Evolutionary conservation across 2,113 vertebrate species (phyloP).

Genomic region (Ageneiosus marmoratus): DNA sequence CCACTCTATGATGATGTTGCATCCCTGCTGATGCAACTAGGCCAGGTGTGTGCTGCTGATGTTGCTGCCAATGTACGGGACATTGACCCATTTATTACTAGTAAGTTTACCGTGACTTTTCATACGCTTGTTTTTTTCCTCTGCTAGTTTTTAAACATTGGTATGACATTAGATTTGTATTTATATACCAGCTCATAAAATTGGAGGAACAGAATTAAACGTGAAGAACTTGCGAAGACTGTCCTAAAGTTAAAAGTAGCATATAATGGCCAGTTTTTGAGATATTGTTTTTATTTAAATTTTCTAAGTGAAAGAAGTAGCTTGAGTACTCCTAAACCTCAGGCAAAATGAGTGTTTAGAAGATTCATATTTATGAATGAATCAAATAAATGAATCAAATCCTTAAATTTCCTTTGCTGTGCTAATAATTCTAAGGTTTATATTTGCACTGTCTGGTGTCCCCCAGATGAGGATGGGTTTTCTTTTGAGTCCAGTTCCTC

Average conservation of each 20-base stretch:
- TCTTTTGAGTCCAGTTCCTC: too few species aligned
- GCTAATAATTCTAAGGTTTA: too few species aligned
- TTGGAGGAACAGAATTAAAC: not conserved
- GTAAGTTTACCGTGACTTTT: constrained; percentile 71
- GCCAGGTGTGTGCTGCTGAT: constrained; percentile 95
- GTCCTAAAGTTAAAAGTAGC: not conserved
- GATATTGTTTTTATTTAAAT: too few species aligned
- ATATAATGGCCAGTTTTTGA: too few species aligned
- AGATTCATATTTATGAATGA: too few species aligned
- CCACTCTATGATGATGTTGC: constrained; percentile 94
- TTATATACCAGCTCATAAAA: not conserved
- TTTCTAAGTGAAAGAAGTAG: too few species aligned
- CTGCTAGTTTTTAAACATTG: not conserved
- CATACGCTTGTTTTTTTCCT: not conserved
- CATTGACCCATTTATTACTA: constrained; percentile 90
- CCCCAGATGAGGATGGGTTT: too few species aligned
- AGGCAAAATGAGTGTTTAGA: too few species aligned
- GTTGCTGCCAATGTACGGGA: constrained; percentile 91
- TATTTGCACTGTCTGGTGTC: too few species aligned
- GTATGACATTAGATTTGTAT: not conserved
- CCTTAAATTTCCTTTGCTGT: too few species aligned
- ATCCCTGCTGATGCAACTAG: constrained; percentile 91
- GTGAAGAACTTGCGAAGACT: not conserved
- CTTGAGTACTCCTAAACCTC: too few species aligned
- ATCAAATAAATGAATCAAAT: too few species aligned